Evolutionary conservation across 2,888 invertebrate species (phyloP).

Genomic region (Stictocephala bisonia): DNA sequence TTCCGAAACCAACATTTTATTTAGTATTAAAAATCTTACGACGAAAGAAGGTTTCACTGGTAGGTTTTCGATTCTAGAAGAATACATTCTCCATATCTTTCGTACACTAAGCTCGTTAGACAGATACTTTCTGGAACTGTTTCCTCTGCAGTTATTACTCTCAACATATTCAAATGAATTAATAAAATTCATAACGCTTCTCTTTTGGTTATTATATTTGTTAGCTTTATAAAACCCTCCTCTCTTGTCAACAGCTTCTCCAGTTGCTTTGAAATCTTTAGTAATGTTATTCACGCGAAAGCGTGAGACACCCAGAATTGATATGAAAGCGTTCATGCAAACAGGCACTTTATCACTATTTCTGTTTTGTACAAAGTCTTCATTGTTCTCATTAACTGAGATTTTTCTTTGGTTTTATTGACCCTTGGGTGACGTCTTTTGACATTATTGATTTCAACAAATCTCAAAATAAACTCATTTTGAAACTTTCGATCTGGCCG

Average conservation of each 20-base stretch:
- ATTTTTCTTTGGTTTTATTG: constrained; percentile 24
- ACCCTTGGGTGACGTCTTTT: background rate
- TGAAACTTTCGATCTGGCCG: constrained; percentile 2
- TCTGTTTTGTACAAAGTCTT: constrained; percentile 11
- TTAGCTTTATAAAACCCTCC: constrained; percentile 2
- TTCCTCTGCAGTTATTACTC: constrained; percentile 15
- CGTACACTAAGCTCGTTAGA: constrained; percentile 32
- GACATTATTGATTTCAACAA: constrained; percentile 9
- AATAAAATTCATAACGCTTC: constrained; percentile 22
- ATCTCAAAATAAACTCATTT: constrained; percentile 18
- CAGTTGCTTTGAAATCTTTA: constrained; percentile 7
- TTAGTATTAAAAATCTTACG: constrained; percentile 38
- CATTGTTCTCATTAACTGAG: constrained; percentile 24
- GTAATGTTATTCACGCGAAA: constrained; percentile 37
- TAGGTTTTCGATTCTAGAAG: constrained; percentile 17
- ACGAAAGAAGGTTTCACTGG: constrained; percentile 40
- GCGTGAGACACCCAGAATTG: constrained; percentile 27
- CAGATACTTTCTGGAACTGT: constrained; percentile 16
- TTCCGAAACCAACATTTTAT: constrained; percentile 48
- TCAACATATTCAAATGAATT: constrained; percentile 26
- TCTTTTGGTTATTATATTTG: background rate
- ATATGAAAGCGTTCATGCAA: constrained; percentile 17
- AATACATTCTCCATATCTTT: constrained; percentile 40
- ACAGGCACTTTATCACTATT: constrained; percentile 26
- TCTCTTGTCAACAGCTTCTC: constrained; percentile 16